Conservation (phyloP, 2,888 invertebrate genomes). For the Pandemis cinnamomeana region DNA sequence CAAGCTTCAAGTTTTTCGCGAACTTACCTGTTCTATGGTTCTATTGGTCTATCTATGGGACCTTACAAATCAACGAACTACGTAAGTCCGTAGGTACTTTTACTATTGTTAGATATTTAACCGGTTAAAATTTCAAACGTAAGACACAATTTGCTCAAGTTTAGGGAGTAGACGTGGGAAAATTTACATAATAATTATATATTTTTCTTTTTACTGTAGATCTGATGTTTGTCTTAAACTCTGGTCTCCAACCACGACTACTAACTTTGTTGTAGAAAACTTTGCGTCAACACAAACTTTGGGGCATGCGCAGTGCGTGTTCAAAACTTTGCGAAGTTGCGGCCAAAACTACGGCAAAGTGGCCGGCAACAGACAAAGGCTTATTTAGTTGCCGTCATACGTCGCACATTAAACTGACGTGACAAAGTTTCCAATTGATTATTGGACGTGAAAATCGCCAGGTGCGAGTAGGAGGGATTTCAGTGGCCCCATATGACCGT, state of each 20-base stretch:
- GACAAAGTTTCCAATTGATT: conserved; percentile 80
- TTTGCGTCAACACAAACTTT: conserved; percentile 14
- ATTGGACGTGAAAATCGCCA: conserved; percentile 83
- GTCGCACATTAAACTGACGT: conserved; percentile 61
- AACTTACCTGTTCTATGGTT: too few species aligned
- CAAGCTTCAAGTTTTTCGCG: too few species aligned
- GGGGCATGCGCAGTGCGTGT: conserved; percentile 8
- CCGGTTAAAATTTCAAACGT: too few species aligned
- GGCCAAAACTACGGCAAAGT: background rate
- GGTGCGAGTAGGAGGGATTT: conserved; percentile 89
- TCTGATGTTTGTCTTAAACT: too few species aligned
- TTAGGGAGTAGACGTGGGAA: too few species aligned
- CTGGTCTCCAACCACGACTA: too few species aligned
- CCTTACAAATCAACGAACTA: too few species aligned
- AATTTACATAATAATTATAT: too few species aligned
- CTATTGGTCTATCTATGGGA: too few species aligned
- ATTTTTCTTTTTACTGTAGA: background rate
- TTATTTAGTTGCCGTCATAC: conserved; percentile 24
- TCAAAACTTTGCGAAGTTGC: conserved; percentile 23
- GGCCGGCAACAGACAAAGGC: conserved; percentile 18
- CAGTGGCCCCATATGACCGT: conserved; percentile 91
- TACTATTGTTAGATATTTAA: too few species aligned
- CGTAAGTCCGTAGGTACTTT: too few species aligned
- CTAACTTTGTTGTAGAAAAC: background rate
- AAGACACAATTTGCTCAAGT: too few species aligned